Evolutionary conservation across 2,888 invertebrate species (phyloP), one percentile per base, ranked within the genome.

Genomic region (Nemoura dubitans): DNA sequence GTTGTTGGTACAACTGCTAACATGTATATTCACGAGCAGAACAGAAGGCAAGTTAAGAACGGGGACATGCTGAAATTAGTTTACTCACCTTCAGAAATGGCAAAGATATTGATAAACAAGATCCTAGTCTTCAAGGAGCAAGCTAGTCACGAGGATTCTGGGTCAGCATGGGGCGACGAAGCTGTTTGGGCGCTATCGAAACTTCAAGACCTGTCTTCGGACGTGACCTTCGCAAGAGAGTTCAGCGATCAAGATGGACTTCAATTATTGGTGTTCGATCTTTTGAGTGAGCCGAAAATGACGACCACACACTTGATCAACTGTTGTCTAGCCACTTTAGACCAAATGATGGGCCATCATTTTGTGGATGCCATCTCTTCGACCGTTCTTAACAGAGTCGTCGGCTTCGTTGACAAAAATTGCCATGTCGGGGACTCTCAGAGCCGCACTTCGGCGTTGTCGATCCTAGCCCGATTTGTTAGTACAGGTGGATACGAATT

Each of bases 1-100:
- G 7, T 30, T 3, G 30, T 25, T 29, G 86, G 85, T 25, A 25
- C 59, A 42, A 59, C 81, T 76, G 28, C 26, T 16, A 86, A 87
- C 30, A 86, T 77, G 30, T 88, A 88, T 85, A 82, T 88, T 25
- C 76, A 83, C 59, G 88, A 88, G 76, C 85, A 85, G 25, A 88
- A 87, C 29, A 84, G 87, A 5, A 2, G 28, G 21, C 76, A 85
- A 7, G 85, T 88, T 43, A 86, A 87, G 25, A 85, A 88, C 85
- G 88, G 87, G 14, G 86, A 83, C 43, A 87, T 87, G 30, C 78
- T 87, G 7, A 76, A 81, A 16, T 83, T 87, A 26, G 88, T 88
- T 26, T 86, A 85, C 29, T 88, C 88, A 10, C 87, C 88, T 26
- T 43, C 83, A 7, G 86, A 86, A 25, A 87, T 86, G 87, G 87